These are phyloP conservation scores for Phalera bucephala DNA, from an alignment of 2,888 invertebrate genomes.

Conservation along the genomic window DNA sequence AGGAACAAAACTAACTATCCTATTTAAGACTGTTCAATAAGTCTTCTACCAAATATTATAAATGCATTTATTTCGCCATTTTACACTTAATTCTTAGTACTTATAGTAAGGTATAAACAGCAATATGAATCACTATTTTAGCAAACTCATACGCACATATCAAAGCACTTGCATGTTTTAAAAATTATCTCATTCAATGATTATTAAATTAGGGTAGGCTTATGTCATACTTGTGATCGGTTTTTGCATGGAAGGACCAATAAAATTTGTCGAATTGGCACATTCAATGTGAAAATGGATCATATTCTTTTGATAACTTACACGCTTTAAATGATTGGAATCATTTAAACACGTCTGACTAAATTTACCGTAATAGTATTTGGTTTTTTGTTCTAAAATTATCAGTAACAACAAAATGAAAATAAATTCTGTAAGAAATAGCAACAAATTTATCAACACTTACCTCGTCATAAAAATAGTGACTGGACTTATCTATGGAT, in stretches of 20 bases:
- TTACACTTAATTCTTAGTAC: constrained; percentile 8
- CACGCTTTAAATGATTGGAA: too few relatives aligned
- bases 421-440: too few relatives aligned
- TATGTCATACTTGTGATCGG: background rate
- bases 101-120: constrained; percentile 17
- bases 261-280: constrained; percentile 5
- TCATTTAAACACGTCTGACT: too few relatives aligned
- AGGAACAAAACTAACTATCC: background rate
- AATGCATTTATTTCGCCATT: constrained; percentile 1
- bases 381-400: too few relatives aligned
- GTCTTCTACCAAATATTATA: constrained; percentile 1
- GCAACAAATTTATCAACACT: too few relatives aligned
- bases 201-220: constrained; percentile 20
- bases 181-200: constrained; percentile 27
- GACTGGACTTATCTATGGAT: too few relatives aligned
- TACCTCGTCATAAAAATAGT: too few relatives aligned
- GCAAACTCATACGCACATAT: constrained; percentile 49
- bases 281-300: constrained; percentile 11
- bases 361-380: too few relatives aligned
- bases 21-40: constrained; percentile 25
- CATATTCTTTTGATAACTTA: constrained; percentile 9
- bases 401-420: too few relatives aligned
- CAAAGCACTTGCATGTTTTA: constrained; percentile 56
- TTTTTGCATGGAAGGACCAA: constrained; percentile 12
- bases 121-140: constrained; percentile 31